Percentiles rank a stretch among this genome's conserved stretches.
These are phyloP conservation scores for Vanacampus margaritifer DNA, from an alignment of 2,113 vertebrate genomes.

Conservation along the genomic window DNA sequence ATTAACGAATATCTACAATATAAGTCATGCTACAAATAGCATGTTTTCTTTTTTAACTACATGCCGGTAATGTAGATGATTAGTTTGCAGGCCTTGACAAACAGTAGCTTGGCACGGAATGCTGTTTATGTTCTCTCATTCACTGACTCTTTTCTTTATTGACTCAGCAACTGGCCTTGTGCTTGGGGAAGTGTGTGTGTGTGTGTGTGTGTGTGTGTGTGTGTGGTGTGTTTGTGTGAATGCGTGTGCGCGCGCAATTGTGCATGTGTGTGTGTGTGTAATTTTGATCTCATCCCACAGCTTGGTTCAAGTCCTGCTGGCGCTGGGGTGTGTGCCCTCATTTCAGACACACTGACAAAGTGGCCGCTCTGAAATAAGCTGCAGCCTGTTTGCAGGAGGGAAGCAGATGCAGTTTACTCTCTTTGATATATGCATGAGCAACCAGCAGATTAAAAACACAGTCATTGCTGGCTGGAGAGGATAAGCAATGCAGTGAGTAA, in stretches of 20 bases:
- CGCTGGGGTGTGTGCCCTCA: slow-evolving; percentile 48
- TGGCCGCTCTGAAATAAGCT: slow-evolving; percentile 51
- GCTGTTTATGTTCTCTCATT: slow-evolving; percentile 54
- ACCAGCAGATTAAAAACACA: slow-evolving; percentile 24
- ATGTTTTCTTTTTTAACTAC: slow-evolving; percentile 16
- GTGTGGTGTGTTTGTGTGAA: slow-evolving; percentile 9
- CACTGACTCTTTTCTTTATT: slow-evolving; percentile 53
- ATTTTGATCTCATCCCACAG: slow-evolving; percentile 49
- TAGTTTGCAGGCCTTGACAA: slow-evolving; percentile 38
- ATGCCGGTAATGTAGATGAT: slow-evolving; percentile 25
- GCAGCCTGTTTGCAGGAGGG: slow-evolving; percentile 42
- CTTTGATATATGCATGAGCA: slow-evolving; percentile 53
- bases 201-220: slow-evolving; percentile 3
- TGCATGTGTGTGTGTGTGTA: slow-evolving; percentile 14
- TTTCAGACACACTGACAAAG: slow-evolving; percentile 47
- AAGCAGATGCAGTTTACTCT: slow-evolving; percentile 41
- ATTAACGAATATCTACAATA: background rate
- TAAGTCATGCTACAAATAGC: slow-evolving; percentile 24
- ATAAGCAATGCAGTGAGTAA: slow-evolving; percentile 4
- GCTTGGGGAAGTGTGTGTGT: slow-evolving; percentile 24
- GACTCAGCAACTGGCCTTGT: slow-evolving; percentile 56
- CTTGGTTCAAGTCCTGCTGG: slow-evolving; percentile 46
- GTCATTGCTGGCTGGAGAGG: slow-evolving; percentile 6
- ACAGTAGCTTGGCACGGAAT: slow-evolving; percentile 59
- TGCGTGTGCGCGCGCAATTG: slow-evolving; percentile 7